Evolutionary conservation across 1,140 invertebrate genomes (phyloP).

Genomic region (Drosophila neocordata): DNA sequence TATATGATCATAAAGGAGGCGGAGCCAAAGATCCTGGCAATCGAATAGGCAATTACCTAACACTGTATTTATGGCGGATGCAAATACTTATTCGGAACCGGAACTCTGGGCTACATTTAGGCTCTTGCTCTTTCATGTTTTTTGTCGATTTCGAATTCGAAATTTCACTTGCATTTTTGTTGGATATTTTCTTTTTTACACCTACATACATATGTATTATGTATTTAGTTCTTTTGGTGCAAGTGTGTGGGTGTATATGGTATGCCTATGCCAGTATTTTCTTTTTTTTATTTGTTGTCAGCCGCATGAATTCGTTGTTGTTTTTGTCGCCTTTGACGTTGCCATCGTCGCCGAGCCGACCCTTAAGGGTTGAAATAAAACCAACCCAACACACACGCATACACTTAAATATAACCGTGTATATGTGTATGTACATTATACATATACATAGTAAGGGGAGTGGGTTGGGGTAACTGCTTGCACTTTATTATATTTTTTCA

Average conservation of each 20-base stretch:
- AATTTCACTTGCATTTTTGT: slow-evolving; percentile 4
- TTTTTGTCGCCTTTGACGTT: slow-evolving; percentile 38
- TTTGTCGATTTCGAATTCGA: not conserved
- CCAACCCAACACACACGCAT: slow-evolving; percentile 14
- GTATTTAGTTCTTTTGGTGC: slow-evolving; percentile 4
- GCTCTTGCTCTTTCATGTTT: not conserved
- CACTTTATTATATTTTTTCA: slow-evolving; percentile 23
- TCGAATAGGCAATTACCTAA: not conserved
- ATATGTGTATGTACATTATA: not conserved
- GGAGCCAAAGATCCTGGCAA: not conserved
- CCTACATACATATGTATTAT: not conserved
- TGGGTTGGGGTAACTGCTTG: slow-evolving; percentile 29
- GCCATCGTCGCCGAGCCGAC: slow-evolving; percentile 31
- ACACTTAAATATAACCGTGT: slow-evolving; percentile 15
- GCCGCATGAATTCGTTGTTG: slow-evolving; percentile 13
- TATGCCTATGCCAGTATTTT: slow-evolving; percentile 4
- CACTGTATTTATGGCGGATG: not conserved
- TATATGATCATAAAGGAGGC: not conserved
- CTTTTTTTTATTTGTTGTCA: slow-evolving; percentile 9
- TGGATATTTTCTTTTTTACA: slow-evolving; percentile 19
- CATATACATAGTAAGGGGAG: slow-evolving; percentile 9
- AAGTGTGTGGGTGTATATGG: slow-evolving; percentile 9
- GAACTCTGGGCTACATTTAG: not conserved
- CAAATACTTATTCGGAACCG: not conserved
- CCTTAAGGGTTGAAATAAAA: slow-evolving; percentile 43